These are phyloP conservation scores for Phataginus tetradactyla DNA, from an alignment of 2,797 vertebrate species.

Conservation along the genomic window DNA sequence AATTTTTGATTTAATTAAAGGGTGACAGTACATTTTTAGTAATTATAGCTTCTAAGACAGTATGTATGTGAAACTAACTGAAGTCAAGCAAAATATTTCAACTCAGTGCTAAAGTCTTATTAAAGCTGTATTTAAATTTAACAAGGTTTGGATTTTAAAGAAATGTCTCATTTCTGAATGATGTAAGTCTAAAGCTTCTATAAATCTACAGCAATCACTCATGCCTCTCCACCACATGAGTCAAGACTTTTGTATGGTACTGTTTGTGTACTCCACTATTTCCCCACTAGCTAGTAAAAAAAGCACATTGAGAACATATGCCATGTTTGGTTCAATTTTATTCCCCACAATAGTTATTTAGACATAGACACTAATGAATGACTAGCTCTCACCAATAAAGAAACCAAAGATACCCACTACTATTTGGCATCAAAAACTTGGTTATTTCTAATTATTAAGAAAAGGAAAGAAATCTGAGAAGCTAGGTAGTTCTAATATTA, in stretches of 20 bases:
- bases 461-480: not conserved
- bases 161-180: not conserved
- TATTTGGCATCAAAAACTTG: not conserved
- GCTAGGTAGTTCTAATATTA: not conserved
- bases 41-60: not conserved
- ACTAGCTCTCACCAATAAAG: not conserved
- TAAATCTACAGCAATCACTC: not conserved
- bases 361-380: not conserved
- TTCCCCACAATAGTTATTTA: not conserved
- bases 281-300: not conserved
- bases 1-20: conserved; percentile 1
- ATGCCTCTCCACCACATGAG: not conserved
- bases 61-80: not conserved
- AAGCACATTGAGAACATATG: not conserved
- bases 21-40: not conserved
- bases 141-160: not conserved
- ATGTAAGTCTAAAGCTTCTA: not conserved
- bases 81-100: conserved; percentile 34
- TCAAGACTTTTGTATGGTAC: not conserved
- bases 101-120: not conserved
- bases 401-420: not conserved
- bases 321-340: not conserved
- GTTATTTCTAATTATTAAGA: conserved; percentile 9
- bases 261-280: not conserved
- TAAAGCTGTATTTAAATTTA: not conserved